phyloP scores from a whole-genome alignment of 2,113 vertebrate species.

The Eidolon helvum region DNA sequence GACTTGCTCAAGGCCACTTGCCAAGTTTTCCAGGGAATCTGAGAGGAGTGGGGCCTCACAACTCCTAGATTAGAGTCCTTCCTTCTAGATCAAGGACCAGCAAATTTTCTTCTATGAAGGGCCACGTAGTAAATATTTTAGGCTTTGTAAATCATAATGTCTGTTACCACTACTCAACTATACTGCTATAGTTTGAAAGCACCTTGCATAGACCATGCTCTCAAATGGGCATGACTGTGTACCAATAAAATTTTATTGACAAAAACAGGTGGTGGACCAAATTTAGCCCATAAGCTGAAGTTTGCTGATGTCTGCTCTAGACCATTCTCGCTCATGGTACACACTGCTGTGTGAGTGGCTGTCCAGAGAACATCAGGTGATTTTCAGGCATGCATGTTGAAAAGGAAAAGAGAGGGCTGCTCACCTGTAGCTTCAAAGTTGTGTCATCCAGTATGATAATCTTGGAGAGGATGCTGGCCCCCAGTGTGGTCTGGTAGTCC shows the following conservation, averaged over 20 bases:
- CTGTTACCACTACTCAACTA: not conserved
- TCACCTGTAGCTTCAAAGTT: constrained; percentile 87
- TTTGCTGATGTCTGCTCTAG: not conserved
- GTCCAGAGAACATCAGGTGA: not conserved
- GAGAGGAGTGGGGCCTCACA: not conserved
- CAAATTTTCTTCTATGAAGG: not conserved
- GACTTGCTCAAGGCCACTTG: not conserved
- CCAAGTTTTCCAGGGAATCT: not conserved
- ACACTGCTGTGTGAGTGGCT: not conserved
- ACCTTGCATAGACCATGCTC: not conserved
- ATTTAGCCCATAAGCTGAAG: not conserved
- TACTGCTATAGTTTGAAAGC: not conserved
- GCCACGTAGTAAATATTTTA: not conserved
- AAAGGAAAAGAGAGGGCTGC: not conserved
- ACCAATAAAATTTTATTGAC: not conserved
- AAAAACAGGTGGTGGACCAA: not conserved
- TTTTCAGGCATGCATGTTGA: not conserved
- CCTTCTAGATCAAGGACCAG: not conserved
- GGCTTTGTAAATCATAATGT: not conserved
- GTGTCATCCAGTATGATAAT: constrained; percentile 78
- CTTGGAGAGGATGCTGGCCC: constrained; percentile 87
- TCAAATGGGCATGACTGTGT: not conserved
- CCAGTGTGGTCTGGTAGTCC: constrained; percentile 88
- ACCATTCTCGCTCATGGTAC: not conserved
- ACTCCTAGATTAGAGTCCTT: not conserved